Base-by-base conservation (phyloP, 2,797 vertebrate genomes). In the Knipowitschia caucasica region DNA sequence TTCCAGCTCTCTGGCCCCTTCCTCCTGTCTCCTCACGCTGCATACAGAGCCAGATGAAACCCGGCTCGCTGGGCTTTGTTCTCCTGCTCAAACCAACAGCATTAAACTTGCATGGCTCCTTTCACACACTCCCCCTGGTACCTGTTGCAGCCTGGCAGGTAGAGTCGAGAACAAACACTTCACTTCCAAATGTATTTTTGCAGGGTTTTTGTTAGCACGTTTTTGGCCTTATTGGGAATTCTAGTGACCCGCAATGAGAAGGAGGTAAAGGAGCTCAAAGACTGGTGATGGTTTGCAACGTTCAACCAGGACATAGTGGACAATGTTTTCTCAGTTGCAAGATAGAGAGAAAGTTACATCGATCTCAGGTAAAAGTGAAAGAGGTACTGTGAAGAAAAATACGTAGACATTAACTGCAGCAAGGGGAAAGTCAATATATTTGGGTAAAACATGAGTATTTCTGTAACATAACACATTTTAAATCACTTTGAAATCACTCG, bases 71-170 rank as follows among this genome's bases (percentile, higher is more conserved):
- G 42, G 58, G 69, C 71, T 73, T 80, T 77, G 69, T 76, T 85
- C 74, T 70, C 46, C 55, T 36, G 72, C 65, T 77, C 66, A 70
- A 80, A 71, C 53, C 59, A 66, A 64, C 64, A 64, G 62, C 59
- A 83, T 82, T 82, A 78, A 86, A 81, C 64, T 72, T 77, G 67
- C 68, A 83, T 80, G 57, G 64, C 51, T 71, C 55, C 39, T 60
- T 68, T 54, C 66, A 53, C 64, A n/a, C 38, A 31, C 63, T 66
- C 68, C 71, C 69, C 52, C 25, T 24, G 67, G 71, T 64, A 75
- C 73, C 62, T 73, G 66, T 77, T 73, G 68, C 66, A 59, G 49
- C n/a, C 12, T 39, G 17, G 56, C 53, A 50, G 30, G 33, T 11
- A 31, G 5, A 30, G 27, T 36, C 2, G 25, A 69, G 34, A n/a